phyloP scores from a whole-genome alignment of 1,140 invertebrate species.

The Pseudomyrmex gracilis region DNA sequence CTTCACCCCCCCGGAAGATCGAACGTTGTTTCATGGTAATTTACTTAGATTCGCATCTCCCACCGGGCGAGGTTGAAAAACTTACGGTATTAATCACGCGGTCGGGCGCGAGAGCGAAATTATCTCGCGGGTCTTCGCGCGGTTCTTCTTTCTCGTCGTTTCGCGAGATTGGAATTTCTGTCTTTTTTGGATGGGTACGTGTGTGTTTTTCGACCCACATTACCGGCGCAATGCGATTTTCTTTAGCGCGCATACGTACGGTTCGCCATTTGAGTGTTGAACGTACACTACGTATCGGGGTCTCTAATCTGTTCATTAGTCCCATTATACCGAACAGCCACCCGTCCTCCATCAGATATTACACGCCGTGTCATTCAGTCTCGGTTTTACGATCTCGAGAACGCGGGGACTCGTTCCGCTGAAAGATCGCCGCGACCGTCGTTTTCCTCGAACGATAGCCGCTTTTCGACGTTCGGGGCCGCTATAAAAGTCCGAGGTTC shows the following conservation, averaged over 20 bases:
- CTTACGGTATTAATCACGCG: conserved; percentile 3
- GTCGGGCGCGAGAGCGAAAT: background rate
- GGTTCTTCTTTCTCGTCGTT: background rate
- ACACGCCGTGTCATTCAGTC: conserved; percentile 73
- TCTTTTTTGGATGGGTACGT: background rate
- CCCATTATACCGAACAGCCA: conserved; percentile 79
- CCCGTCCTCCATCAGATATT: conserved; percentile 75
- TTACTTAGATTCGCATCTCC: conserved; percentile 41
- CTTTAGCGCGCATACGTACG: background rate
- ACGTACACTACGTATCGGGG: conserved; percentile 73
- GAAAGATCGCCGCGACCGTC: background rate
- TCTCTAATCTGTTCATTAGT: conserved; percentile 82
- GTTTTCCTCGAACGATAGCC: background rate
- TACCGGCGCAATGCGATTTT: background rate
- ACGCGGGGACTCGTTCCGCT: conserved; percentile 14
- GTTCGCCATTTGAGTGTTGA: conserved; percentile 28
- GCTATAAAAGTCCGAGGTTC: background rate
- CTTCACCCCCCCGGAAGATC: conserved; percentile 8
- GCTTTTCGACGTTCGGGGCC: background rate
- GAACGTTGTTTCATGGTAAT: conserved; percentile 47
- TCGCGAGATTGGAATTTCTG: background rate
- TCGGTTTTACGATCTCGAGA: conserved; percentile 70
- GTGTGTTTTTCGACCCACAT: background rate
- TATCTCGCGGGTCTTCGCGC: background rate
- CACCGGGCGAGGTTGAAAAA: background rate